Evolutionary conservation across 2,113 vertebrate species (phyloP).

Genomic region (Brachirus orientalis): DNA sequence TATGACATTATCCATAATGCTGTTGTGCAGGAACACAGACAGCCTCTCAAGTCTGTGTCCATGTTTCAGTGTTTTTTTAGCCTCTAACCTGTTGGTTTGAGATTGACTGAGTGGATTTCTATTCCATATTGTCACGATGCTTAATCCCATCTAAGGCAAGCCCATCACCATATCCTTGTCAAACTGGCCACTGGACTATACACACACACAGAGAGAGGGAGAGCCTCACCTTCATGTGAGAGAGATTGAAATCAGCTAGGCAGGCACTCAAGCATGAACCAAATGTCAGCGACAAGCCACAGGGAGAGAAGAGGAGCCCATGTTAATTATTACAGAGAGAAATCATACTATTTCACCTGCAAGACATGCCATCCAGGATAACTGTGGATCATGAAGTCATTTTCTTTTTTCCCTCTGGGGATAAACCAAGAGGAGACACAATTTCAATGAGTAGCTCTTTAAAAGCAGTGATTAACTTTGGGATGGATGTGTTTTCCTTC

Average conservation of each 20-base stretch:
- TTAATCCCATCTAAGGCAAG: slow-evolving; percentile 76
- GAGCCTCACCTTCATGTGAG: slow-evolving; percentile 80
- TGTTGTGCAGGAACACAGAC: slow-evolving; percentile 40
- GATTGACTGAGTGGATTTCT: slow-evolving; percentile 63
- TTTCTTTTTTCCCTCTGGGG: slow-evolving; percentile 57
- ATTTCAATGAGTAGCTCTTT: slow-evolving; percentile 72
- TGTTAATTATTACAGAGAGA: slow-evolving; percentile 81
- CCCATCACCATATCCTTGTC: slow-evolving; percentile 71
- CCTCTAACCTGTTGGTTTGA: slow-evolving; percentile 65
- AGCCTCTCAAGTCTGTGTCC: slow-evolving; percentile 55
- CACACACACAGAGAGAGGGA: slow-evolving; percentile 7
- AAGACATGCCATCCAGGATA: slow-evolving; percentile 63
- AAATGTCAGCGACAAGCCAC: slow-evolving; percentile 83
- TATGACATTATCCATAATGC: slow-evolving; percentile 52
- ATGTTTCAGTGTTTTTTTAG: slow-evolving; percentile 64
- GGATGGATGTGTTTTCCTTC: slow-evolving; percentile 44
- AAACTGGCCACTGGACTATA: slow-evolving; percentile 58
- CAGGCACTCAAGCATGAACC: slow-evolving; percentile 86
- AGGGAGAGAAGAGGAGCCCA: slow-evolving; percentile 72
- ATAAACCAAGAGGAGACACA: slow-evolving; percentile 65
- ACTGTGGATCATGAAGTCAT: slow-evolving; percentile 75
- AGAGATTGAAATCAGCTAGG: slow-evolving; percentile 82
- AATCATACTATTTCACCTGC: slow-evolving; percentile 68
- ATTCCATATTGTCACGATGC: slow-evolving; percentile 78
- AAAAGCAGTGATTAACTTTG: slow-evolving; percentile 74